Evolutionary conservation across 2,797 vertebrate genomes (phyloP).

Genomic region (Pristis pectinata): DNA sequence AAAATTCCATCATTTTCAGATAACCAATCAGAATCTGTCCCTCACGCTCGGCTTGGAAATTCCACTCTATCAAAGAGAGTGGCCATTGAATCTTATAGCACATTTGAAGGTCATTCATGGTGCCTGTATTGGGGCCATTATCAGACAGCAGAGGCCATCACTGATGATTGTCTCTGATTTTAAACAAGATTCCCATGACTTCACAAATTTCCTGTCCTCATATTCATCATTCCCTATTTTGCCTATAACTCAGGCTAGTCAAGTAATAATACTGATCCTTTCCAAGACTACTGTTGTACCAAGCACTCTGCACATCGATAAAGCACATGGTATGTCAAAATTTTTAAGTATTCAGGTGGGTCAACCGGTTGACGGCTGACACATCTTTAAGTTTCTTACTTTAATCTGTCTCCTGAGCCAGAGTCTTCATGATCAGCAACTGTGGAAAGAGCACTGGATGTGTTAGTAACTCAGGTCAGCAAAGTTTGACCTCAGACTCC

Average conservation of each 20-base stretch:
- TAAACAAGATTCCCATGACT: not conserved
- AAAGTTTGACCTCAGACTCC: not conserved
- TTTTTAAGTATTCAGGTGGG: not conserved
- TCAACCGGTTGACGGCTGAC: not conserved
- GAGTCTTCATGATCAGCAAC: not conserved
- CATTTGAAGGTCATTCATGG: not conserved
- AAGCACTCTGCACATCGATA: not conserved
- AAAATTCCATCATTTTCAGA: too few relatives aligned
- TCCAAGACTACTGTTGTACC: too few relatives aligned
- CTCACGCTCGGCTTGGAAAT: too few relatives aligned
- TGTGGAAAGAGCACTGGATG: not conserved
- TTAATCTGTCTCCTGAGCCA: too few relatives aligned
- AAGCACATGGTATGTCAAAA: not conserved
- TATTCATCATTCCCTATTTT: not conserved
- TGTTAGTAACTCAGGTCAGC: not conserved
- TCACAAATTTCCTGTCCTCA: not conserved
- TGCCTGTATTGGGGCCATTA: not conserved
- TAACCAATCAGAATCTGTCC: too few relatives aligned
- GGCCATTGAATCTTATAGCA: not conserved
- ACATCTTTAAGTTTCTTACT: not conserved
- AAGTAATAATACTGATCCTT: not conserved
- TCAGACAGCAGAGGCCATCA: not conserved
- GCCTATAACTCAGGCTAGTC: not conserved
- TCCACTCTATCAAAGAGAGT: too few relatives aligned
- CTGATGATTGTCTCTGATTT: not conserved